Evolutionary conservation across 2,113 vertebrate species (phyloP), one percentile per base, ranked within the genome.

Genomic region (Tamias sibiricus): DNA sequence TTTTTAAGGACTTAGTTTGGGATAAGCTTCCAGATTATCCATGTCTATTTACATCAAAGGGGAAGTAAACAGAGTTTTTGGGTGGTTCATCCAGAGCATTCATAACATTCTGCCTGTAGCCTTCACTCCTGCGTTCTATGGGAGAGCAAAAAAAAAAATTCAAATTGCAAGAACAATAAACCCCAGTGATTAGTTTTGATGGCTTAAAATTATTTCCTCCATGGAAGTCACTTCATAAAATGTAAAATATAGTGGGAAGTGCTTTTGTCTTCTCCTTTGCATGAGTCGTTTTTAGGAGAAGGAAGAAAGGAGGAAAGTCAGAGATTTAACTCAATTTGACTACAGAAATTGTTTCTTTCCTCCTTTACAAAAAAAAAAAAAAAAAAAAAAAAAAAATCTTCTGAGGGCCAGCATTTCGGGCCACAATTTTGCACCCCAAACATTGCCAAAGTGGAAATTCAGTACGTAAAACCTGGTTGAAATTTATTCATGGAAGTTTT

Each of bases 1-100:
- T 96, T 96, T 97, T 92, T 88, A 95, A 84, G 54, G 90, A 96
- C 62, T 90, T 75, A 66, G 72, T 96, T 97, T 96, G 97, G 95
- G 87, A 77, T 93, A 94, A 90, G 17, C 44, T 76, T 96, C 79
- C 93, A 90, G 87, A 93, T 93, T 72, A 96, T 95, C 97, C 83
- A 62, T 93, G 89, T 96, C 91, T 96, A 1, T 89, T 57, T 97
- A 83, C 69, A 95, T 96, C 80, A 68, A 92, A 97, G 94, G 94
- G 89, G 79, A 94, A 93, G 82, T 62, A 52, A 76, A 77, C 40
- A 89, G 75, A 69, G 81, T 40, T 47, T 88, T 59, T 3, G 72
- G 90, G 71, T 3, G 2, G 54, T 35, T 75, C 37, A 44, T 68
- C 90, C 87, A 96, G 37, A 57, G 44, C 59, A 47, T 79, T 42